phyloP scores from a whole-genome alignment of 2,797 vertebrate species.

The Diceros bicornis region DNA sequence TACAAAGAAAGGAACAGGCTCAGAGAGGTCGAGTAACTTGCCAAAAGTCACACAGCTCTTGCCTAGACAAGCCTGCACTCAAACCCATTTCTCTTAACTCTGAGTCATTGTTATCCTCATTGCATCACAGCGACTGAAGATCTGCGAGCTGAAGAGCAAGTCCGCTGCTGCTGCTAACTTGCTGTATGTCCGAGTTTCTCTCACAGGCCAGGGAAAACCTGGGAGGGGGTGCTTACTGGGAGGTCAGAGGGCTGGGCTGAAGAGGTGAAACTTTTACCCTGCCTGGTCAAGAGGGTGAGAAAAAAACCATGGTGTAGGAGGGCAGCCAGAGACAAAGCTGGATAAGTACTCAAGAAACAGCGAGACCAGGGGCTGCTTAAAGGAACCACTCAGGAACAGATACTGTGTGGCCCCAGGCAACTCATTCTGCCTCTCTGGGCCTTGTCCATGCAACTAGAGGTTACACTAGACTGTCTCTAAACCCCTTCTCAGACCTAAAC shows the following conservation, averaged over 20 bases:
- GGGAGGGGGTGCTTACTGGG: background rate
- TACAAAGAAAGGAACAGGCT: slow-evolving; percentile 11
- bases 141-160: background rate
- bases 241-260: background rate
- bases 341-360: background rate
- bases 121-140: background rate
- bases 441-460: background rate
- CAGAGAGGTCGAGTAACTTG: slow-evolving; percentile 59
- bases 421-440: background rate
- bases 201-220: background rate
- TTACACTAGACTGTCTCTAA: background rate
- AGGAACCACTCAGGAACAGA: background rate
- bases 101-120: background rate
- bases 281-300: background rate
- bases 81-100: background rate
- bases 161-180: background rate
- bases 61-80: background rate
- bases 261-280: background rate
- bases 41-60: slow-evolving; percentile 47
- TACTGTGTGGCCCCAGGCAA: background rate
- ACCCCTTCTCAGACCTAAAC: background rate
- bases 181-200: background rate
- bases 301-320: background rate
- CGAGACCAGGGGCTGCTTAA: background rate
- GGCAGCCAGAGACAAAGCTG: background rate